Evolutionary conservation across 2,888 invertebrate species (phyloP).

Genomic region (Dicranocentrus wangi): DNA sequence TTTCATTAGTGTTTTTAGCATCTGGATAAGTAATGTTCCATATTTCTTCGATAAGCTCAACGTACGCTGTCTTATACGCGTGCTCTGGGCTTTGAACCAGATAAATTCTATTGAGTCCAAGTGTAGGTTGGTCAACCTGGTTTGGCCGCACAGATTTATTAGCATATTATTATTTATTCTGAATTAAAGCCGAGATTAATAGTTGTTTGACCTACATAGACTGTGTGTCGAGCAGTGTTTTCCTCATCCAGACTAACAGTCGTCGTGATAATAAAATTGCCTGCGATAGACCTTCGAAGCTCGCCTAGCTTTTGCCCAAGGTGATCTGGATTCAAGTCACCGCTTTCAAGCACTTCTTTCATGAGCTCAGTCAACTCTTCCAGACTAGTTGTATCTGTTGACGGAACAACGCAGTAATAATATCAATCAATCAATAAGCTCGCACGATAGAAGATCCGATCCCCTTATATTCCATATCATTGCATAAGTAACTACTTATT

Average conservation of each 20-base stretch:
- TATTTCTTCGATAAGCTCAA: slow-evolving; percentile 60
- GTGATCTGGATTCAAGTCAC: slow-evolving; percentile 7
- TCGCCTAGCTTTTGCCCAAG: slow-evolving; percentile 65
- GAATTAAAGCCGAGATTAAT: background rate
- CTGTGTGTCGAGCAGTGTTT: slow-evolving; percentile 61
- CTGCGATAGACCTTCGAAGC: slow-evolving; percentile 63
- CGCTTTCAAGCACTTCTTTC: slow-evolving; percentile 26
- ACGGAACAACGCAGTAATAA: background rate
- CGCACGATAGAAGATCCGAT: no score
- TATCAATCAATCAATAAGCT: background rate
- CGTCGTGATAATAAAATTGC: slow-evolving; percentile 62
- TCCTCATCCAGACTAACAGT: slow-evolving; percentile 68
- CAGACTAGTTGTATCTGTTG: slow-evolving; percentile 56
- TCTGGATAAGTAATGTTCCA: slow-evolving; percentile 64
- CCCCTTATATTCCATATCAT: no score
- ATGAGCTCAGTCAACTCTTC: slow-evolving; percentile 51
- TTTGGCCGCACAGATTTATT: no score
- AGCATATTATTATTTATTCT: background rate
- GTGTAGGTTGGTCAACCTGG: slow-evolving; percentile 66
- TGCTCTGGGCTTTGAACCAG: slow-evolving; percentile 50
- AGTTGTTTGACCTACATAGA: slow-evolving; percentile 63
- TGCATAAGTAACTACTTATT: slow-evolving; percentile 72
- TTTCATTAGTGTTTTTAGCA: slow-evolving; percentile 74
- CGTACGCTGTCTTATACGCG: slow-evolving; percentile 63
- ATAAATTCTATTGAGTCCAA: slow-evolving; percentile 66